Percentiles rank a stretch among this genome's conserved stretches.
phyloP scores from a whole-genome alignment of 2,797 vertebrate species.

The Galaxias olidus region DNA sequence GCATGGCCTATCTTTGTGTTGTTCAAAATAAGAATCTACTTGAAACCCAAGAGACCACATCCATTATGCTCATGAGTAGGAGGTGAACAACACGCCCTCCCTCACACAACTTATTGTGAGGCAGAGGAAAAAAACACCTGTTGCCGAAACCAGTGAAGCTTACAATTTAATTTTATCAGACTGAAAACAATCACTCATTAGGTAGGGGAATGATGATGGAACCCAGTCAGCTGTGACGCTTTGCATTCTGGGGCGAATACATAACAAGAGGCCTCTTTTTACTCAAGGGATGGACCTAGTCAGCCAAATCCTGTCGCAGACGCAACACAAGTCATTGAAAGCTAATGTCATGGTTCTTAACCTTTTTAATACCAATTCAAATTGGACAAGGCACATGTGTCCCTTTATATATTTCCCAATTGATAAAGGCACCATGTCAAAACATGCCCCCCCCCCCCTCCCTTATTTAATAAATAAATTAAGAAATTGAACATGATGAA shows the following conservation, averaged over 20 bases:
- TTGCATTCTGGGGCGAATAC: constrained; percentile 78
- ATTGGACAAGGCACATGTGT: constrained; percentile 46
- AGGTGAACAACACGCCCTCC: constrained; percentile 52
- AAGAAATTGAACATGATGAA: too few relatives aligned
- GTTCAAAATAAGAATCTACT: constrained; percentile 21
- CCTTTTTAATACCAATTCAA: constrained; percentile 56
- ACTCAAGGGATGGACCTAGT: constrained; percentile 74
- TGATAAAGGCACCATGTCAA: constrained; percentile 45
- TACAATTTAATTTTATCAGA: constrained; percentile 96
- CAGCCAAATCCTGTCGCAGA: constrained; percentile 69
- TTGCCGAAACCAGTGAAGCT: constrained; percentile 89
- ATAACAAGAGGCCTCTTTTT: constrained; percentile 78
- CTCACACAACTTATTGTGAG: constrained; percentile 59
- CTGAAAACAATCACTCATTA: constrained; percentile 94
- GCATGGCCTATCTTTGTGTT: constrained; percentile 17
- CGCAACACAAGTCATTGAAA: constrained; percentile 49
- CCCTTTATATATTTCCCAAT: constrained; percentile 44
- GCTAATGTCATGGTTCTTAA: constrained; percentile 62
- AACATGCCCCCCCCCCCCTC: too few relatives aligned
- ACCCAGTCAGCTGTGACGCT: constrained; percentile 83
- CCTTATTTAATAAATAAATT: too few relatives aligned
- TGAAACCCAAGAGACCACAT: constrained; percentile 45
- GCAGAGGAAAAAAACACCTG: constrained; percentile 78
- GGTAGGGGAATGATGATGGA: constrained; percentile 84
- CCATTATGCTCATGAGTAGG: constrained; percentile 60